phyloP scores from a whole-genome alignment of 2,113 vertebrate species.

The Misgurnus mizolepis region DNA sequence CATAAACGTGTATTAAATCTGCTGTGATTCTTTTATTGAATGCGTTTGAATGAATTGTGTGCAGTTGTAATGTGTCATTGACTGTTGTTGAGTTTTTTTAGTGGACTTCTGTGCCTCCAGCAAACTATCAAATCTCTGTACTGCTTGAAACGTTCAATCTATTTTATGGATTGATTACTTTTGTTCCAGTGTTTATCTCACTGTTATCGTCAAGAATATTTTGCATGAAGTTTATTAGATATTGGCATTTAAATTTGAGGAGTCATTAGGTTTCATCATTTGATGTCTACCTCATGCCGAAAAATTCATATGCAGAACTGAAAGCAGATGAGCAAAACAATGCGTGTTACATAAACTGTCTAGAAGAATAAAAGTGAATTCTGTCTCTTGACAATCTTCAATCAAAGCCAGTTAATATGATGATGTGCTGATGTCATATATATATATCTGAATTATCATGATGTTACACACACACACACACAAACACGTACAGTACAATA shows the following conservation, averaged over 20 bases:
- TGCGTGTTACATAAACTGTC: too few relatives aligned
- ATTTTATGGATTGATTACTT: neutral
- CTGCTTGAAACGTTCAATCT: neutral
- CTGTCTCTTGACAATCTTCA: neutral
- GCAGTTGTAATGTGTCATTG: neutral
- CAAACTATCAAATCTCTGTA: neutral
- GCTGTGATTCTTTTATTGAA: neutral
- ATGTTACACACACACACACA: neutral
- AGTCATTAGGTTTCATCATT: neutral
- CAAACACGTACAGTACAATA: neutral
- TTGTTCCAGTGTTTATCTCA: neutral
- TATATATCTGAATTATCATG: neutral
- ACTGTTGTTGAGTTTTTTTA: neutral
- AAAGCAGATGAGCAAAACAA: too few relatives aligned
- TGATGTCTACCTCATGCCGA: neutral
- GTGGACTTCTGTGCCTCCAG: neutral
- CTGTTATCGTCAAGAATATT: neutral
- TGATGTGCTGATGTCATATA: neutral
- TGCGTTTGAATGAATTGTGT: neutral
- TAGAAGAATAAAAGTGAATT: too few relatives aligned
- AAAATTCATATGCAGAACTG: neutral
- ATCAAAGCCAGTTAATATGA: constrained; percentile 5
- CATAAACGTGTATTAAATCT: neutral
- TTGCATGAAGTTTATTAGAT: constrained; percentile 16
- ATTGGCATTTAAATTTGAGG: neutral